Evolutionary conservation across 1,140 invertebrate species (phyloP), one percentile per base, ranked within the genome.

Genomic region (Mesaphorura yosii): DNA sequence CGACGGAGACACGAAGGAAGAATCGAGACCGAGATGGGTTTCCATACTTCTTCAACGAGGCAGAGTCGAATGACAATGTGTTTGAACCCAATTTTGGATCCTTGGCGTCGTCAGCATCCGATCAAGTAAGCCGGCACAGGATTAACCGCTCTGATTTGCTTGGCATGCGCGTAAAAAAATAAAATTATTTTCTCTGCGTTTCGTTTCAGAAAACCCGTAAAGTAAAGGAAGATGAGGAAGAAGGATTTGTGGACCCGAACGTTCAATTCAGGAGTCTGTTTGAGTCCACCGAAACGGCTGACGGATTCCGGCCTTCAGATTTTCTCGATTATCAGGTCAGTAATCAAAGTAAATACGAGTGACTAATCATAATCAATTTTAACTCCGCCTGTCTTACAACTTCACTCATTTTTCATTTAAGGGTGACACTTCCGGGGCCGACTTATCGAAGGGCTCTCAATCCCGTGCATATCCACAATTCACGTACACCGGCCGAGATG

Each of bases 231-330:
- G 57, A 28, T 10, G 40, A 56, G 15, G 44, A 56, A n/a, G 14
- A 22, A 22, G 60, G 60, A 3, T 62, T 62, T 40, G 60, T 62
- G 15, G 60, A 62, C 25, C 60, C 60, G 0, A 59, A 58, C 40
- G 57, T 62, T 22, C 56, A 62, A 31, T 62, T 62, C 26, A 19
- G 60, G 20, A 62, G 60, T 48, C 46, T 62, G 14, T 59, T 62
- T 29, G 57, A 62, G 28, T 56, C 54, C 3, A n/a, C 54, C 10
- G 47, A 41, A 42, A 53, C 53, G 4, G 37, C 52, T 38, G 37
- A 25, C 38, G 60, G 60, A 28, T 59, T 62, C 41, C 37, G 17
- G 44, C 56, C 60, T n/a, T n/a, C 55, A 37, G 60, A 62, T 25
- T 62, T 62, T 51, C 45, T 58, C 42, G 51, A 49, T 26, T 48